Evolutionary conservation across 2,888 invertebrate genomes (phyloP).

Genomic region (Watsonalla cultraria): DNA sequence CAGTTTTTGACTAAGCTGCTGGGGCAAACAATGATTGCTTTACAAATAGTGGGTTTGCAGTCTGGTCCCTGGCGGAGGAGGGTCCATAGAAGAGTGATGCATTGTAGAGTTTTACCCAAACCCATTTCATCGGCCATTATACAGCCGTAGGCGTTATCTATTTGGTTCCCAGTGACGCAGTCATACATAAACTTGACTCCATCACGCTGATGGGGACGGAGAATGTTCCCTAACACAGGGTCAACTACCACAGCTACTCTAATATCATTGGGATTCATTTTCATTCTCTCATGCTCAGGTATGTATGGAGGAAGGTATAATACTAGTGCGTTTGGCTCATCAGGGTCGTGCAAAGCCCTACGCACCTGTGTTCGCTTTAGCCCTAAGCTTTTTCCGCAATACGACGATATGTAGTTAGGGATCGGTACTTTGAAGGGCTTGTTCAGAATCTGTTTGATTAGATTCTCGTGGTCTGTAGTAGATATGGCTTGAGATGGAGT

Average conservation of each 20-base stretch:
- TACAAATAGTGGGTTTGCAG: constrained; percentile 92
- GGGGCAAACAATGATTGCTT: constrained; percentile 97
- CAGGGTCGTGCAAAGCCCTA: constrained; percentile 93
- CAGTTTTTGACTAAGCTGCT: constrained; percentile 99
- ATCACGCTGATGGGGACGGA: constrained; percentile 98
- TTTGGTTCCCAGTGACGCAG: constrained; percentile 95
- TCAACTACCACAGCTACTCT: constrained; percentile 98
- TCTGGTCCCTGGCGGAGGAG: constrained; percentile 95
- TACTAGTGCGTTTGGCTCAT: constrained; percentile 94
- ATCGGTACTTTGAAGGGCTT: constrained; percentile 96
- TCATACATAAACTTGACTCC: constrained; percentile 99
- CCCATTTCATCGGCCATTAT: constrained; percentile 99
- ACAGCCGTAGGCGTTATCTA: constrained; percentile 92
- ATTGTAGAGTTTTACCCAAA: constrained; percentile 98
- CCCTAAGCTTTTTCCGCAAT: constrained; percentile 88
- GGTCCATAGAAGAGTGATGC: constrained; percentile 97
- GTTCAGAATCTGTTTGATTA: constrained; percentile 88
- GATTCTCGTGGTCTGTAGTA: constrained; percentile 84
- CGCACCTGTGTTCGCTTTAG: constrained; percentile 81
- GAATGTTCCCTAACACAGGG: constrained; percentile 91
- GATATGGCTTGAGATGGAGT: constrained; percentile 58
- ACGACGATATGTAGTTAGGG: constrained; percentile 89
- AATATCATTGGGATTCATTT: constrained; percentile 81
- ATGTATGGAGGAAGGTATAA: constrained; percentile 91
- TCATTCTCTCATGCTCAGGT: constrained; percentile 92